phyloP scores from a whole-genome alignment of 2,113 vertebrate genomes.

The Zosterops hypoxanthus region DNA sequence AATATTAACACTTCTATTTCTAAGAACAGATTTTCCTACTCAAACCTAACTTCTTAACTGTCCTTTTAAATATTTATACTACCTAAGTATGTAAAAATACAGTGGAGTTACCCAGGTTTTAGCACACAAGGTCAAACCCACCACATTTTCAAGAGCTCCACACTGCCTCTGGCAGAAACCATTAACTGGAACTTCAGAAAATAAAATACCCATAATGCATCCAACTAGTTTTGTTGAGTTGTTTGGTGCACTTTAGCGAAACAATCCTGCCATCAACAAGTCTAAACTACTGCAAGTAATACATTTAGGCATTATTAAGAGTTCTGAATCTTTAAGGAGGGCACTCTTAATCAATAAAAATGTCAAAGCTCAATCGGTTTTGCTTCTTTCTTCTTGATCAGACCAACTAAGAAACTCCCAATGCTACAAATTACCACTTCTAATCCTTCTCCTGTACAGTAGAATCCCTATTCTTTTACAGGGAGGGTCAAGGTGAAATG shows the following conservation, averaged over 20 bases:
- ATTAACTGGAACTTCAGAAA: constrained; percentile 35
- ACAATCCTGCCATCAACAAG: not conserved
- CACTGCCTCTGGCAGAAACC: constrained; percentile 2
- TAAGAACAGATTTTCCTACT: not conserved
- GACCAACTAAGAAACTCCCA: not conserved
- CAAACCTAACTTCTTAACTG: not conserved
- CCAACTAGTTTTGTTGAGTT: not conserved
- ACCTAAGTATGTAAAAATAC: not conserved
- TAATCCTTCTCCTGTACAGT: not conserved
- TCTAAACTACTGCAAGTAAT: not conserved
- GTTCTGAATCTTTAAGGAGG: not conserved
- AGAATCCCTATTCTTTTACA: not conserved
- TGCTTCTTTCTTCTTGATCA: not conserved
- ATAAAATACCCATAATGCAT: constrained; percentile 27
- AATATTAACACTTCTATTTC: not conserved
- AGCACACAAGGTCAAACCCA: constrained; percentile 5
- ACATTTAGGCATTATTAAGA: not conserved
- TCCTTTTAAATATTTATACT: not conserved
- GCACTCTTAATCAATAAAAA: constrained; percentile 16
- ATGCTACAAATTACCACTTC: constrained; percentile 32
- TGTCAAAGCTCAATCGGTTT: not conserved
- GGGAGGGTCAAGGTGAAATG: constrained; percentile 68
- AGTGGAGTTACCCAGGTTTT: not conserved
- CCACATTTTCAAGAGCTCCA: not conserved
- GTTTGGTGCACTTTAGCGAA: not conserved